Base-by-base conservation (phyloP, 2,797 vertebrate species). In the Chloroceryle inda region DNA sequence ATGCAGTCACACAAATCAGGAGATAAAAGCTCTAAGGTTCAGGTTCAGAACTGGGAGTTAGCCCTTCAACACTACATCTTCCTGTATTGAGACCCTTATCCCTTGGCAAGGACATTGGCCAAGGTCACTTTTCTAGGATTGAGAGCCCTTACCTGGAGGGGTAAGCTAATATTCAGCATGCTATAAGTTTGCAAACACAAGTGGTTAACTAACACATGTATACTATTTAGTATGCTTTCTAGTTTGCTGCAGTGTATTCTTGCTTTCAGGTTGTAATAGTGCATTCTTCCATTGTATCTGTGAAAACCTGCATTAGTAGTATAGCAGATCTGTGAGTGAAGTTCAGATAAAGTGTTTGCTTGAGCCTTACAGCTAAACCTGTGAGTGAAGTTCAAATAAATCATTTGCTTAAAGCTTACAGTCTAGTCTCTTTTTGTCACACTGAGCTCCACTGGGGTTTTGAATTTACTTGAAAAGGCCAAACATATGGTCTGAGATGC, bases 401-500 rank as follows among this genome's bases (percentile, higher is more conserved):
- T n/a, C 29, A 55, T 55, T 55, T 55, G 53, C 53, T 55, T 55
- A 20, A 55, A 55, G 29, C 53, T 55, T 55, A 55, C 53, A 55
- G 53, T 52, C 50, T 52, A 27, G 50, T 55, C 53, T 55, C 18
- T 55, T 55, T n/a, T 31, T 8, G 19, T 11, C 53, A 55, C 31
- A n/a, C 37, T 59, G 7, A 55, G 12, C 59, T 47, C 4, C 19
- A 68, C 59, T 16, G 1, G 2, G 3, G 2, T n/a, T 5, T 21
- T 40, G 8, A 85, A 35, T 88, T 63, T 64, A 7, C 9, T 7
- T 56, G 13, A 56, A 85, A 64, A 88, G 8, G 6, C 5, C 18
- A 73, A 53, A 73, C 2, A 38, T 72, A 27, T 19, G 7, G 3
- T 63, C 56, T 20, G 52, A n/a, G 29, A 55, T n/a, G 29, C 29